These are phyloP conservation scores for Chrysina gloriosa DNA, from an alignment of 2,888 invertebrate species.

Conservation along the genomic window DNA sequence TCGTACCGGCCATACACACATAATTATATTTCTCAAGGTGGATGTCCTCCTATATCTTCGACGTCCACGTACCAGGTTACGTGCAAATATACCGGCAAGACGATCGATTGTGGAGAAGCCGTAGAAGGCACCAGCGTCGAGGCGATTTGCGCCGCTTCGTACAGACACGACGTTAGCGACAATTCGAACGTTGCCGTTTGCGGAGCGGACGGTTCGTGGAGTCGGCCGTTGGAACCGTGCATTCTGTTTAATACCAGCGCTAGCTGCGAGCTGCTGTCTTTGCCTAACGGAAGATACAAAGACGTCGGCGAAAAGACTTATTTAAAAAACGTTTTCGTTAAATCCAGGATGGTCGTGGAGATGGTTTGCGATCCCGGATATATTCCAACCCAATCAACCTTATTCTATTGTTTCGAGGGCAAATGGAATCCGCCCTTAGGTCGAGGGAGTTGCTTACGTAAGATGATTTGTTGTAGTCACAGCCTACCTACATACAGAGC, in stretches of 20 bases:
- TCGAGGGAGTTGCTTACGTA: neutral
- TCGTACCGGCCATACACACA: too few species aligned
- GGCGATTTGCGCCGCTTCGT: neutral
- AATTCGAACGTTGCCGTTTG: neutral
- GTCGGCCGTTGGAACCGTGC: neutral
- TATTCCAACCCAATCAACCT: neutral
- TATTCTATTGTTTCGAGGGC: neutral
- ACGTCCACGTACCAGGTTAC: neutral
- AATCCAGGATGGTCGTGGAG: neutral
- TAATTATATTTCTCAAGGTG: neutral
- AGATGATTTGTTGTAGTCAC: neutral
- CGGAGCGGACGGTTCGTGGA: conserved; percentile 4
- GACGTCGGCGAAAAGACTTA: neutral
- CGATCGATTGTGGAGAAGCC: neutral
- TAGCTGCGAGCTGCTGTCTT: conserved; percentile 12
- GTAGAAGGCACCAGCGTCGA: conserved; percentile 5
- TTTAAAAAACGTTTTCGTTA: neutral
- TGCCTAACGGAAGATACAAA: neutral
- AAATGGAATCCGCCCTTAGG: neutral
- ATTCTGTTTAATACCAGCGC: neutral
- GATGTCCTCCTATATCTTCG: neutral
- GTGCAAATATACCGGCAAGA: neutral
- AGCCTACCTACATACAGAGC: too few species aligned
- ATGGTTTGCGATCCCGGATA: neutral
- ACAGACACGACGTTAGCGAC: neutral